Conservation (phyloP, 2,113 vertebrate genomes). For the Sigmodon hispidus region DNA sequence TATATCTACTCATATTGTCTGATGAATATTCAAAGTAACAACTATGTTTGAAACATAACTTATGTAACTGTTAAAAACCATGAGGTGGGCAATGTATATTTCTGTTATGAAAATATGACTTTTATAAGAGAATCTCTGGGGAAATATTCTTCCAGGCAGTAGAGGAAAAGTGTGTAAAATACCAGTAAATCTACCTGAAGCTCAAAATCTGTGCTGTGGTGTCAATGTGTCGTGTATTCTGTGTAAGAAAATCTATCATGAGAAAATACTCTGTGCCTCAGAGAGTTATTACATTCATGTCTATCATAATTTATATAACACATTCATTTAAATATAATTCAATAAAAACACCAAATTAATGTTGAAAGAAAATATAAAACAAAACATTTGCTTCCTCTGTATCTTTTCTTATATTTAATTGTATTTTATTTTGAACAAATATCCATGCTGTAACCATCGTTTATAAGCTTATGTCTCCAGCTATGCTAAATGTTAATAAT, state of each 20-base stretch:
- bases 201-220: neutral
- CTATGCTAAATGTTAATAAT: neutral
- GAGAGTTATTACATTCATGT: neutral
- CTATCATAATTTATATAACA: neutral
- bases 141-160: neutral
- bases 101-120: neutral
- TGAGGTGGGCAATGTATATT: neutral
- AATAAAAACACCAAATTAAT: neutral
- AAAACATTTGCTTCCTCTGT: neutral
- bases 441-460: neutral
- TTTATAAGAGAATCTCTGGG: neutral
- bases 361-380: constrained; percentile 37
- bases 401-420: constrained; percentile 13
- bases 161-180: neutral
- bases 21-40: neutral
- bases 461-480: neutral
- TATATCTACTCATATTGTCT: neutral
- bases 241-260: neutral
- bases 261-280: neutral
- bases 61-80: neutral
- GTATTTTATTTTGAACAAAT: neutral
- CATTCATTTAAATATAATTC: neutral
- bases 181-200: neutral
- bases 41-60: neutral
- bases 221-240: neutral